Percentiles rank a stretch among this genome's conserved stretches.
These are phyloP conservation scores for Ephestia elutella DNA, from an alignment of 1,140 invertebrate species.

Conservation along the genomic window DNA sequence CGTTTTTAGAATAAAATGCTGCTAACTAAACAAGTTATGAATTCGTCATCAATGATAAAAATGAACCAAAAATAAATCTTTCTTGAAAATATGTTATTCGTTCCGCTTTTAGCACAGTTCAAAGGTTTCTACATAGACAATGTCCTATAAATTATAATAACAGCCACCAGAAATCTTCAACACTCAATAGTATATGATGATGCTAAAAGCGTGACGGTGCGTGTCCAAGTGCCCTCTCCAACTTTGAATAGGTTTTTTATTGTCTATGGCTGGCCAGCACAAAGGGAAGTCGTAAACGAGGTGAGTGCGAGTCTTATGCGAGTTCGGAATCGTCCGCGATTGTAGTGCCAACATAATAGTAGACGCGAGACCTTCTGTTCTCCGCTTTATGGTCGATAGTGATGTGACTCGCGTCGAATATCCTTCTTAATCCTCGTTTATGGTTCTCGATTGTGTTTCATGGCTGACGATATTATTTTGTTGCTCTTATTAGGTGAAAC, in stretches of 20 bases:
- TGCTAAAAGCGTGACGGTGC: slow-evolving; percentile 27
- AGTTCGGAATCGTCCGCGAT: background rate
- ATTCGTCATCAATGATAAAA: too few relatives aligned
- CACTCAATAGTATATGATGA: slow-evolving; percentile 10
- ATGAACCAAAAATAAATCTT: too few relatives aligned
- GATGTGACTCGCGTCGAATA: slow-evolving; percentile 27
- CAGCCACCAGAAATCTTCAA: background rate
- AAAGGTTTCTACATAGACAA: background rate
- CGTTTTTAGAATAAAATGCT: too few relatives aligned
- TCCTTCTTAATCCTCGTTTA: slow-evolving; percentile 36
- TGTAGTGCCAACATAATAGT: background rate
- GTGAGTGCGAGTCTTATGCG: slow-evolving; percentile 19
- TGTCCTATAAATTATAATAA: slow-evolving; percentile 1
- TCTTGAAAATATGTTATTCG: too few relatives aligned
- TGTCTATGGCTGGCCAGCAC: slow-evolving; percentile 27
- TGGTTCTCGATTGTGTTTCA: slow-evolving; percentile 21
- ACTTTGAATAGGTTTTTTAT: slow-evolving; percentile 37
- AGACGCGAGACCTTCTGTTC: slow-evolving; percentile 8
- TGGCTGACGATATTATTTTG: slow-evolving; percentile 24
- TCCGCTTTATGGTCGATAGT: slow-evolving; percentile 29
- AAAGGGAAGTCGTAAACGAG: slow-evolving; percentile 46
- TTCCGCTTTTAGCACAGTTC: too few relatives aligned
- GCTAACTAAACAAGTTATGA: too few relatives aligned
- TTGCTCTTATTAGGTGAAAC: slow-evolving; percentile 5
- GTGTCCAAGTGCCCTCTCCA: slow-evolving; percentile 25